A percentile compares a stretch with the other conserved stretches of the same genome.
Evolutionary conservation across 2,888 invertebrate genomes (phyloP).

Genomic region (Acronicta psi): DNA sequence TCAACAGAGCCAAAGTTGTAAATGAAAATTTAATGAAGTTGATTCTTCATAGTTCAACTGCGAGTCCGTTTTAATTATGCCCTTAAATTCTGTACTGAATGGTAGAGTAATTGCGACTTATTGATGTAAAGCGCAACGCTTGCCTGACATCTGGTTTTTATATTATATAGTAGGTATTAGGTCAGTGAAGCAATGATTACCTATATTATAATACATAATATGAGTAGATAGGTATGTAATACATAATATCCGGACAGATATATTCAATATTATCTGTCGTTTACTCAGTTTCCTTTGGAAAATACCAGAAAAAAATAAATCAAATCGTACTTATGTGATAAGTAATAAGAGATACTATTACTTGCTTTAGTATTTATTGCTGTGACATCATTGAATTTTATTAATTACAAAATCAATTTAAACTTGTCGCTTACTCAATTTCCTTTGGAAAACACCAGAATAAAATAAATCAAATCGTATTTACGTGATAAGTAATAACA

Average conservation of each 20-base stretch:
- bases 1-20: constrained; percentile 19
- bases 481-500: too few relatives aligned
- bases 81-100: constrained; percentile 34
- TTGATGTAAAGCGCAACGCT: constrained; percentile 33
- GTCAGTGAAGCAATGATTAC: neutral
- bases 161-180: constrained; percentile 16
- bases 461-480: neutral
- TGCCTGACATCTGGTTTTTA: constrained; percentile 36
- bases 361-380: too few relatives aligned
- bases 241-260: too few relatives aligned
- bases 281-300: neutral
- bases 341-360: too few relatives aligned
- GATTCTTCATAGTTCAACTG: constrained; percentile 33
- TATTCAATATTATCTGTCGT: too few relatives aligned
- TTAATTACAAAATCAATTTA: constrained; percentile 10
- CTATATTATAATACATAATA: neutral
- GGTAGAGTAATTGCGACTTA: constrained; percentile 32
- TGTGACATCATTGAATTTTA: neutral
- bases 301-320: neutral
- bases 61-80: constrained; percentile 27
- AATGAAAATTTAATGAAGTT: constrained; percentile 33
- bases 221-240: too few relatives aligned
- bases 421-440: neutral
- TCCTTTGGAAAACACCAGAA: neutral
- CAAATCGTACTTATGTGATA: too few relatives aligned